phyloP scores from a whole-genome alignment of 2,113 vertebrate genomes.

The Lampris incognitus region DNA sequence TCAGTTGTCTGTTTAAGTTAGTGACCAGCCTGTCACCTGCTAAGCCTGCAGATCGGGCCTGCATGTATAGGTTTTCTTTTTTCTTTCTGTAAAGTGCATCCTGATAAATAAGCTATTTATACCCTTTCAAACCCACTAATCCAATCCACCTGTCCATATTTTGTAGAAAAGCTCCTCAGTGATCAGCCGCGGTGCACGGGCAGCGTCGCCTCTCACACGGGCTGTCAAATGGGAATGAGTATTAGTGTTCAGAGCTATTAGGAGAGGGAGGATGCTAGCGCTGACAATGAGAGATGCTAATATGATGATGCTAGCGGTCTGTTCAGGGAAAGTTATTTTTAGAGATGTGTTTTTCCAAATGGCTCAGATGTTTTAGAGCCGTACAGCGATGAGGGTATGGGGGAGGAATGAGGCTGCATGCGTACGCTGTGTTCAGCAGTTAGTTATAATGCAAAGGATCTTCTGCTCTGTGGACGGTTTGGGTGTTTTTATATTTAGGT shows the following conservation, averaged over 20 bases:
- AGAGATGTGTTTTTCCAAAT: slow-evolving; percentile 43
- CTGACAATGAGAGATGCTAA: slow-evolving; percentile 48
- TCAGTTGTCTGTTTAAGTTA: background rate
- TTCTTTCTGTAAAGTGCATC: slow-evolving; percentile 11
- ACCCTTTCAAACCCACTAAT: slow-evolving; percentile 21
- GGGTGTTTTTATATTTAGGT: background rate
- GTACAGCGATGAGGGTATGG: slow-evolving; percentile 27
- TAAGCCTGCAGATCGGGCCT: slow-evolving; percentile 9
- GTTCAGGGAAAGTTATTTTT: slow-evolving; percentile 62
- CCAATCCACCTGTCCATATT: slow-evolving; percentile 22
- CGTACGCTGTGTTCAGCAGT: slow-evolving; percentile 25
- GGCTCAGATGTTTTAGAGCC: slow-evolving; percentile 42
- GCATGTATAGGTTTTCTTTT: background rate
- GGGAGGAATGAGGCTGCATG: slow-evolving; percentile 14
- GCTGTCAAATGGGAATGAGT: slow-evolving; percentile 58
- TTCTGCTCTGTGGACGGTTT: background rate
- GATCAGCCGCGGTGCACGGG: slow-evolving; percentile 31
- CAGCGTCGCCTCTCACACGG: slow-evolving; percentile 32
- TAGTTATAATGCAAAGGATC: background rate
- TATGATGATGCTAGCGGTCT: slow-evolving; percentile 38
- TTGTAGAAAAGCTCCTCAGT: slow-evolving; percentile 22
- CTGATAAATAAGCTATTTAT: slow-evolving; percentile 44
- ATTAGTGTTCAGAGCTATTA: slow-evolving; percentile 56
- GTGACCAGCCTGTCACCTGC: background rate
- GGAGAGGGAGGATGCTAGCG: slow-evolving; percentile 25